Base-by-base conservation (phyloP, 2,888 invertebrate genomes). In the Thelaira solivaga region DNA sequence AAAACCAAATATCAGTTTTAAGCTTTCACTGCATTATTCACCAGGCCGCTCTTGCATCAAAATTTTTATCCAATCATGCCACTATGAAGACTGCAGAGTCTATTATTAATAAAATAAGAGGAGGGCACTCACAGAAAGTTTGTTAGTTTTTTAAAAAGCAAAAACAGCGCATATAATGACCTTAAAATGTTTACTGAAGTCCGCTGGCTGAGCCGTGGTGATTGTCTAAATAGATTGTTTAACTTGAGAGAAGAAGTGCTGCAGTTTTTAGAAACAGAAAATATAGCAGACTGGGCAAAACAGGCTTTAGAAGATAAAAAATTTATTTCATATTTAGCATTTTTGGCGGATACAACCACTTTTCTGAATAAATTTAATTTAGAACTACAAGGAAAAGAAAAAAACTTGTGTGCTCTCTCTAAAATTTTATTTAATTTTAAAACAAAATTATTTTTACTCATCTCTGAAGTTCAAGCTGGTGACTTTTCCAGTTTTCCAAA, bases 261-360 rank as follows among this genome's bases (percentile, higher is more conserved):
- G n/a, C 13, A 49, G 26, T 49, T 49, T 49, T 49, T 49, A 26
- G 49, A 49, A 49, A 49, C 24, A 49, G 49, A 49, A 49, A 49
- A 49, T 49, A 49, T 43, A 18, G 43, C 18, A 20, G 16, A 43
- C 7, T 43, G 18, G 18, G 20, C 43, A 43, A 43, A 20, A 43
- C 18, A 43, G 4, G 2, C 20, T 18, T 43, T 43, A 43, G n/a
- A n/a, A n/a, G n/a, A n/a, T n/a, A n/a, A n/a, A 36, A 36, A 36
- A 36, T 36, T 36, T n/a, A 36, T 36, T 10, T 36, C 36, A 36
- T 6, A 36, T 36, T n/a, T 36, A 36, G 36, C 36, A 10, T 36
- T 36, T n/a, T n/a, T n/a, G n/a, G n/a, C n/a, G n/a, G n/a, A n/a
- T n/a, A n/a, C n/a, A n/a, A n/a, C n/a, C n/a, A n/a, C n/a, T n/a